phyloP scores from a whole-genome alignment of 1,140 invertebrate species.

The Nebria ingens region DNA sequence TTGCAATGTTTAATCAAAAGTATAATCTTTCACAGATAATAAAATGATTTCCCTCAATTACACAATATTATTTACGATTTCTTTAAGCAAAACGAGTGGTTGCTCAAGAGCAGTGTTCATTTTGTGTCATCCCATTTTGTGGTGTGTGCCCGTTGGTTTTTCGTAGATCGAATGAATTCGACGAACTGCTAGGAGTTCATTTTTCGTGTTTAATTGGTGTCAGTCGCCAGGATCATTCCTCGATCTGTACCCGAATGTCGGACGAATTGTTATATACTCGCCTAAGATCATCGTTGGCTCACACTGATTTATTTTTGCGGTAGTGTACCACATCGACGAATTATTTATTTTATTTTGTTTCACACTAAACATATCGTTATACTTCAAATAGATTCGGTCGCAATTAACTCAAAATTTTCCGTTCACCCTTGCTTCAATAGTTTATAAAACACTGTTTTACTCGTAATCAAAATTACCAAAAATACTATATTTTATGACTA shows the following conservation, averaged over 20 bases:
- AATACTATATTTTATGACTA: not conserved
- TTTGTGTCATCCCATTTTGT: not conserved
- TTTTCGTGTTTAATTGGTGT: not conserved
- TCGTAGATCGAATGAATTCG: not conserved
- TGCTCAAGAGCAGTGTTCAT: too few species aligned
- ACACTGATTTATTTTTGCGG: not conserved
- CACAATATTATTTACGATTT: not conserved
- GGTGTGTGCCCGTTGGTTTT: not conserved
- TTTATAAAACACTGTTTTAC: not conserved
- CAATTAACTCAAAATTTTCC: not conserved
- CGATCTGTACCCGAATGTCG: not conserved
- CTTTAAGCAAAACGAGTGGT: too few species aligned
- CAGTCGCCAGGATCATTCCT: constrained; percentile 2
- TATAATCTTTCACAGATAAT: too few species aligned
- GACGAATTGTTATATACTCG: not conserved
- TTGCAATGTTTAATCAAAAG: too few species aligned
- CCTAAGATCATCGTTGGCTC: not conserved
- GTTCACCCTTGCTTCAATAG: not conserved
- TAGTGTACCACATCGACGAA: not conserved
- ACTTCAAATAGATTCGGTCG: not conserved
- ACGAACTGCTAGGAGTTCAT: not conserved
- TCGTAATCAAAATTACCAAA: not conserved
- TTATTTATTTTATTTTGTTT: not conserved
- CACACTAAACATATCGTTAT: not conserved
- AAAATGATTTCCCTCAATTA: not conserved